Evolutionary conservation across 2,113 vertebrate species (phyloP).

Genomic region (Nestor notabilis): DNA sequence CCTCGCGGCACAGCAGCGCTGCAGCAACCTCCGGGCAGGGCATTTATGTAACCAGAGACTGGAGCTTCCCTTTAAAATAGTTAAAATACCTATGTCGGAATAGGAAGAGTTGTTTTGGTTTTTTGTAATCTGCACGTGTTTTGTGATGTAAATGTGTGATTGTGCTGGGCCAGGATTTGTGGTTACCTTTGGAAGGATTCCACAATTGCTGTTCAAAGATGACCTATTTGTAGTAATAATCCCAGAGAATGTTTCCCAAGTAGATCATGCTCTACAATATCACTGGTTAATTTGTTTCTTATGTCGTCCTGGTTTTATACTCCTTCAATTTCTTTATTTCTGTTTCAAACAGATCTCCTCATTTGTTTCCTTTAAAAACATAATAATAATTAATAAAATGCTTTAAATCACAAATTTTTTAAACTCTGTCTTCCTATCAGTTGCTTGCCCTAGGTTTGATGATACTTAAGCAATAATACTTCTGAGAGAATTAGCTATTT

Average conservation of each 20-base stretch:
- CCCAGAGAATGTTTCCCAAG: background rate
- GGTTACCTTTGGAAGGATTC: background rate
- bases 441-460: background rate
- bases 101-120: background rate
- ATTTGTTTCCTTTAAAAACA: background rate
- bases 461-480: background rate
- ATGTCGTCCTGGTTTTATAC: background rate
- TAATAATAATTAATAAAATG: accelerated
- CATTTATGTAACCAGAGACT: conserved; percentile 3
- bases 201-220: background rate
- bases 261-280: background rate
- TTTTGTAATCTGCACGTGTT: background rate
- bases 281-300: background rate
- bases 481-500: background rate
- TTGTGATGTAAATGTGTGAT: background rate
- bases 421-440: background rate
- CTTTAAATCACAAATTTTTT: background rate
- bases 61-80: background rate
- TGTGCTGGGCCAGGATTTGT: background rate
- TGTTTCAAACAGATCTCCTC: background rate
- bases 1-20: background rate
- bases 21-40: background rate
- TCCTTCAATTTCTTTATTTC: background rate
- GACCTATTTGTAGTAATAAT: conserved; percentile 34
- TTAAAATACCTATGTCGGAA: background rate